Evolutionary conservation across 2,113 vertebrate genomes (phyloP), one percentile per base, ranked within the genome.

Genomic region (Hippocampus zosterae): DNA sequence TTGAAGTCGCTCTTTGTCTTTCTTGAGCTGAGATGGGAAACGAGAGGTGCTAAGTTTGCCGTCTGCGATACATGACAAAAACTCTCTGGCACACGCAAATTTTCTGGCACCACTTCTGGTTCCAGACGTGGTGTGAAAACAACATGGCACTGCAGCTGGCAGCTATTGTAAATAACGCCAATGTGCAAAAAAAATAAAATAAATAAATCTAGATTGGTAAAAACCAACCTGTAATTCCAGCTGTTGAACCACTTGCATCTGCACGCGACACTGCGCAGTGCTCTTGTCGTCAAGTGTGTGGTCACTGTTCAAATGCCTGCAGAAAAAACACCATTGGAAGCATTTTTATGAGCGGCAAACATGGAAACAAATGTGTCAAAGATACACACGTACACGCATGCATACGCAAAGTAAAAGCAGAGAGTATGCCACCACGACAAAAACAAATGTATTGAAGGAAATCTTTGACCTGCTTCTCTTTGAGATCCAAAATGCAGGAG

Each of bases 221-320:
- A 63, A 59, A 8, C 29, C 0, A 93, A 98, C 97, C 96, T 99
- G 97, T 77, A 98, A 89, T 86, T 99, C 97, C 92, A 99, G 89
- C 92, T 99, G 97, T 91, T 99, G 97, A 78, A 99, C 97, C 84
- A 98, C 97, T 90, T 99, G 97, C 96, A 98, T 98, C 93, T 99
- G 97, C 81, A 98, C 97, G 87, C 97, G 94, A 90, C 97, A 99
- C 89, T 99, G 97, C 60, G 97, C 97, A 78, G 97, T 98, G 84
- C 97, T 99, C 92, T 98, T 96, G 91, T 99, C 97, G 89, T 99
- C 97, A 92, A 99, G 93, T 68, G 91, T 95, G 86, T 99, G 97
- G 85, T 99, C 97, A 69, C 90, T 94, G 93, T 98, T 98, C 93
- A 99, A 94, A 93, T 99, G 97, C 92, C 97, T 99, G 93, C 79